Evolutionary conservation across 2,888 invertebrate genomes (phyloP), one percentile per base, ranked within the genome.

Genomic region (Dysmachus trigonus): DNA sequence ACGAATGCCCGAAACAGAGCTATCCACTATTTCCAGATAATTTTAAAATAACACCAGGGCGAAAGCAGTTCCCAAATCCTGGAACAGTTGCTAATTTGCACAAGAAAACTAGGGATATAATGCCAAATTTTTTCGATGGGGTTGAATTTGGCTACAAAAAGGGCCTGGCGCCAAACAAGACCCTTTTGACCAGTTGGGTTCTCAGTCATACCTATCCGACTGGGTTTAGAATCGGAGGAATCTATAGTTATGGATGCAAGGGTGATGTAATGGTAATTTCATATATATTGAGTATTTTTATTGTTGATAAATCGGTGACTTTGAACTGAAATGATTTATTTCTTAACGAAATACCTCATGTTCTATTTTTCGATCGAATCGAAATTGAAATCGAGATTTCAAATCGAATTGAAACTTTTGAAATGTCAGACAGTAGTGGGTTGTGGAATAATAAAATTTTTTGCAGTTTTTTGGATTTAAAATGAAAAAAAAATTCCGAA

Each of bases 191-290:
- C 47, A 89, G 89, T 38, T 92, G 92, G 91, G 87, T 90, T 0
- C 86, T 92, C 53, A 92, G 92, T 86, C 91, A 91, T 87, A 90
- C 89, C 18, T 89, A 89, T 53, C 90, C 92, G 0, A 89, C 91
- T 0, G 92, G 92, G 10, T 91, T 92, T 88, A 90, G 91, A 4
- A 90, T 92, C 73, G 92, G 92, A 15, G 92, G 92, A 0, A 89
- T 90, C 15, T 91, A 91, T 87, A 90, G 89, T 15, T 89, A 89
- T 18, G 90, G 89, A 13, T 87, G 89, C 8, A 27, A 86, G 0
- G 90, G 89, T 22, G 90, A 91, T 87, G 86, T 91, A 10, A 89
- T 92, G 90, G 92, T 92, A 74, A 89, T 89, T n/a, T n/a, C n/a
- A n/a, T n/a, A n/a, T n/a, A n/a, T 27, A 18, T 62, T 18, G 22